Conservation (phyloP, 2,888 invertebrate species). For the Cactoblastis cactorum region DNA sequence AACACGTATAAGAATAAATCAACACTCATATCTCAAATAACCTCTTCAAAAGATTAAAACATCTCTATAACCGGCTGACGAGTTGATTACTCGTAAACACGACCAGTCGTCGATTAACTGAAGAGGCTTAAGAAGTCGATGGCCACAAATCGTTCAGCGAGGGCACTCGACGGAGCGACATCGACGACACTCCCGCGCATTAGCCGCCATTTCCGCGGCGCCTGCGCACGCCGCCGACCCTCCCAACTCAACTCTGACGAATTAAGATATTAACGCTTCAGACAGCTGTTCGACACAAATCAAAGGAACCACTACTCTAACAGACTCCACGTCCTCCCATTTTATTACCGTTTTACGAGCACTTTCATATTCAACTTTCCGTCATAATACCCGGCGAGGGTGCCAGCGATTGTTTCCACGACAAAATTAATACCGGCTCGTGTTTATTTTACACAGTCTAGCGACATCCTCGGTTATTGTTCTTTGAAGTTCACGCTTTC, state of each 20-base stretch:
- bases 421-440: constrained; percentile 65
- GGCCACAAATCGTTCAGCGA: constrained; percentile 64
- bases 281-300: constrained; percentile 76
- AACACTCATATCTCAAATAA: background rate
- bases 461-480: constrained; percentile 52
- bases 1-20: background rate
- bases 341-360: constrained; percentile 73
- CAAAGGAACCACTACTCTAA: constrained; percentile 65
- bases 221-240: constrained; percentile 58
- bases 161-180: constrained; percentile 35
- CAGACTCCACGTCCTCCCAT: constrained; percentile 53
- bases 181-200: constrained; percentile 47
- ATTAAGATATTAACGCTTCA: constrained; percentile 77
- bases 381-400: constrained; percentile 42
- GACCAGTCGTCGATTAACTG: constrained; percentile 56
- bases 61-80: constrained; percentile 27
- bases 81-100: constrained; percentile 48
- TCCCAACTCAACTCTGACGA: constrained; percentile 73
- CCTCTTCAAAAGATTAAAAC: constrained; percentile 16
- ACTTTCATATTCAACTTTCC: constrained; percentile 70
- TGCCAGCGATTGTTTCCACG: constrained; percentile 62
- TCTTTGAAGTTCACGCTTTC: constrained; percentile 58
- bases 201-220: constrained; percentile 56
- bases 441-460: constrained; percentile 54
- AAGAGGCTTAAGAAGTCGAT: constrained; percentile 45